Evolutionary conservation across 2,113 vertebrate genomes (phyloP), one percentile per base, ranked within the genome.

Genomic region (Columba livia): DNA sequence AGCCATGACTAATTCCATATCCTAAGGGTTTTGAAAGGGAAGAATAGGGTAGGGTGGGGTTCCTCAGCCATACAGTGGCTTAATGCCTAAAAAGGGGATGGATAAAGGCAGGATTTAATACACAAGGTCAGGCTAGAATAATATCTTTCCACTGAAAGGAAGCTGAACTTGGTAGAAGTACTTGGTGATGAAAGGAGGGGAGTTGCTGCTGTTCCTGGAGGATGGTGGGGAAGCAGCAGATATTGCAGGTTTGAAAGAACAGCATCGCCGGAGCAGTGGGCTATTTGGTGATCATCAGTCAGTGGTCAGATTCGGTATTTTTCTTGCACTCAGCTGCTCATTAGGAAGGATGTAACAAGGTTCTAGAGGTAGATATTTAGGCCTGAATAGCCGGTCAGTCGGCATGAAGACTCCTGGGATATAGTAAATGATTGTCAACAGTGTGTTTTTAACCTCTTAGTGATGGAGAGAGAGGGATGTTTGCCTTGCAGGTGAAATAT

Each of bases 51-150:
- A 36, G 86, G 85, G 78, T 93, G 88, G 34, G 61, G 69, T 32
- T 93, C 86, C 57, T 81, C 72, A 89, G 61, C 80, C 72, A n/a
- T 61, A 69, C 53, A 90, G 50, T 42, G 4, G 71, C 10, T 96
- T 69, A 54, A 65, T 60, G 78, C 70, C 58, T 77, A 62, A 84
- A 86, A 89, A 93, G 50, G 69, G 48, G 38, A n/a, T 95, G 92
- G 90, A 56, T 92, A 83, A 88, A 89, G 61, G 83, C 77, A 86
- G 77, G 73, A 87, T 91, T 96, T 92, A 79, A 81, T 92, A 75
- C 40, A 69, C 94, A 90, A 90, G 75, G 83, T 91, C 94, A 84
- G 51, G 60, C 86, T 84, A 40, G 77, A 89, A 81, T 84, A 95
- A 64, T 81, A 57, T 42, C 44, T 93, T 89, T 81, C 53, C 61